Evolutionary conservation across 2,888 invertebrate species (phyloP), one percentile per base, ranked within the genome.

Genomic region (Eristalis tenax): DNA sequence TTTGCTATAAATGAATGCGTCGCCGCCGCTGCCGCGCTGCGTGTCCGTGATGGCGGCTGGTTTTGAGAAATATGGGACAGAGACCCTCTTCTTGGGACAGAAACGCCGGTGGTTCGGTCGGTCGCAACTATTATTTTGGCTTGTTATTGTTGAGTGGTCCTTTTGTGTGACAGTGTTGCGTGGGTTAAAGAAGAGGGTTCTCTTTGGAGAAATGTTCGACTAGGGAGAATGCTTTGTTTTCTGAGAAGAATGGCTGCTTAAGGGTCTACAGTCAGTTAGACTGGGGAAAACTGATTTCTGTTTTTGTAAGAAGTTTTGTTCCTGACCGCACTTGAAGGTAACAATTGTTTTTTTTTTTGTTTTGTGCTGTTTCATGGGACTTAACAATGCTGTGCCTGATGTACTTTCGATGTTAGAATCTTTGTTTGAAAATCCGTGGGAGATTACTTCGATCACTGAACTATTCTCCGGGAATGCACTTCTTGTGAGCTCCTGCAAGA

Each of bases 1-100:
- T 61, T 81, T 28, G 69, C 77, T 74, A 70, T 77, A 80, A 80
- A 76, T 35, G 38, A 26, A 61, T 28, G 50, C 65, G 43, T 61
- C 69, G 50, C 57, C 38, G 50, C 15, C 35, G 4, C 66, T 4
- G 18, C 11, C 40, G 63, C 35, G 69, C 32, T 38, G 69, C 10
- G 35, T 70, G 35, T 59, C 59, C 65, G 15, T 63, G 73, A 22
- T 78, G 64, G 32, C 69, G 40, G 26, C 32, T 13, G 50, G 35
- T 18, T 63, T 56, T 56, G 63, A 74, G 68, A 85, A 81, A 78
- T 32, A 32, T 85, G 65, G 73, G n/a, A 50, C 50, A 50, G 6
- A 50, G 8, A 18, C 50, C 50, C n/a, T n/a, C n/a, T 50, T 50
- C 50, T 18, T 50, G 5, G 4, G 18, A 1, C n/a, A n/a, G n/a